Conservation (phyloP, 2,888 invertebrate genomes). For the Melanotus villosus region DNA sequence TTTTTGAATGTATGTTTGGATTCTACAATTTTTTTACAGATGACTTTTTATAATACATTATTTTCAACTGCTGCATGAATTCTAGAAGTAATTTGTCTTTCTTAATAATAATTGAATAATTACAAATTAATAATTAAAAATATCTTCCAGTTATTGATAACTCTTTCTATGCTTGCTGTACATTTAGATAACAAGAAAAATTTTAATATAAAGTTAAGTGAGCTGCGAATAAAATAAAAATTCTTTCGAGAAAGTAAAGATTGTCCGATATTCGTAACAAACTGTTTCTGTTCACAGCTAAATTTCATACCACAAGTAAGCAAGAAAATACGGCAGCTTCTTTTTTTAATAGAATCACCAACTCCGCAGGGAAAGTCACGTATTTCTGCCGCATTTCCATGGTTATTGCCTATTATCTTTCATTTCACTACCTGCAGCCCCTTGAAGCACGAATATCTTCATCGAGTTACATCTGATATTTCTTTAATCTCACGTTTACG, state of each 20-base stretch:
- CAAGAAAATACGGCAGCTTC: slow-evolving; percentile 37
- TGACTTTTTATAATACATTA: too few species aligned
- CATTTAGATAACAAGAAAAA: too few species aligned
- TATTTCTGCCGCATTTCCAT: slow-evolving; percentile 59
- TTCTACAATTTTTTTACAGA: too few species aligned
- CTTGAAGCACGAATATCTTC: slow-evolving; percentile 56
- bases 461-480: slow-evolving; percentile 52
- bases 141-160: too few species aligned
- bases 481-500: slow-evolving; percentile 37
- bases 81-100: too few species aligned
- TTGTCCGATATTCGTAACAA: slow-evolving; percentile 13
- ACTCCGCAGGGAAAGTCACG: slow-evolving; percentile 53
- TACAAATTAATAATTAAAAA: too few species aligned
- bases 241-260: slow-evolving; percentile 21
- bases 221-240: slow-evolving; percentile 12
- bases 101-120: too few species aligned
- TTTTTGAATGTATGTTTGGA: too few species aligned
- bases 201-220: slow-evolving; percentile 1
- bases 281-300: slow-evolving; percentile 26
- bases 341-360: slow-evolving; percentile 48
- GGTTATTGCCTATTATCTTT: slow-evolving; percentile 61
- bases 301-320: slow-evolving; percentile 43
- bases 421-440: slow-evolving; percentile 58
- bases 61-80: too few species aligned
- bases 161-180: too few species aligned